Base-by-base conservation (phyloP, 2,888 invertebrate species). In the Mongoloraphidia duomilia region DNA sequence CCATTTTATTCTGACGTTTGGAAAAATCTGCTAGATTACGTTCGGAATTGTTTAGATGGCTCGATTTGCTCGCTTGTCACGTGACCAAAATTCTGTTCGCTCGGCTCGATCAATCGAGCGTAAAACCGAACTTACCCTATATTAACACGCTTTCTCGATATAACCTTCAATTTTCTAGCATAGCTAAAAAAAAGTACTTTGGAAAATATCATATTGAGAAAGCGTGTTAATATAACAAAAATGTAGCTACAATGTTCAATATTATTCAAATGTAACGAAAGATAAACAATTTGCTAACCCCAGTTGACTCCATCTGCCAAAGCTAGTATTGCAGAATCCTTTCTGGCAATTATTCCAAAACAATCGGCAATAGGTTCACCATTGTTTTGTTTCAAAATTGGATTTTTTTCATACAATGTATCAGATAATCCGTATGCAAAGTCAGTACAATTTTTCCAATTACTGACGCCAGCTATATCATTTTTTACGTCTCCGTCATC, bases 241-340 rank as follows among this genome's bases (percentile, higher is more conserved):
- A 9, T 11, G 12, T 9, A n/a, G 10, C 13, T 12, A 12, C 10
- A 9, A n/a, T 44, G 34, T 46, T 13, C 26, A 12, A 46, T 13
- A 6, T 38, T 42, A 14, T 14, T 14, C 11, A 14, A 6, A n/a
- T 17, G 11, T 1, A 13, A 42, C n/a, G 9, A 13, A 14, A 12
- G 6, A 14, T 42, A 42, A 17, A 8, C n/a, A 37, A 42, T 36
- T 34, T 54, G 52, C 61, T 63, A 61, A 65, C 91, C 91, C 91
- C 91, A 92, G 68, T 92, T 91, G 2, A 91, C 91, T 26, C 91
- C 91, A 69, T 91, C 91, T 3, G 90, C 91, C 50, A 92, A 74
- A 11, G 84, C 83, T 64, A 91, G 70, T 50, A 89, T 74, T 12
- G 84, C 82, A 52, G 80, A 83, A 68, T 89, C 84, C n/a, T 73